Evolutionary conservation across 2,113 vertebrate species (phyloP).

Genomic region (Myanophis thanlyinensis): DNA sequence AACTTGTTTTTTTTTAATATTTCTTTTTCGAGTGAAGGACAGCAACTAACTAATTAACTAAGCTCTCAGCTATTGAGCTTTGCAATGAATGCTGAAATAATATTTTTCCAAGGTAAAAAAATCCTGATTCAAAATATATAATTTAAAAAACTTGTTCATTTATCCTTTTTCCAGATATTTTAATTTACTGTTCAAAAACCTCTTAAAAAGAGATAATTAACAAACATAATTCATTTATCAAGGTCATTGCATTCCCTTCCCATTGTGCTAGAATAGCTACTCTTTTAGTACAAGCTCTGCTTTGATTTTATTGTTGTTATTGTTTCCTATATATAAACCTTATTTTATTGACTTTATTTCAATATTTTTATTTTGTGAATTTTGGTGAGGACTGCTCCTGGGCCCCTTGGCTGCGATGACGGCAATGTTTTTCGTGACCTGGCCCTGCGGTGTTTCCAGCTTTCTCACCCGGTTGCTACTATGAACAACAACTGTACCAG

Average conservation of each 20-base stretch:
- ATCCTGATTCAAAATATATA: neutral
- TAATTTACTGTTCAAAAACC: neutral
- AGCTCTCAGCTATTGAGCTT: neutral
- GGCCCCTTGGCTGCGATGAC: no score
- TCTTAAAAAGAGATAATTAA: neutral
- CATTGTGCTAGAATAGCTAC: neutral
- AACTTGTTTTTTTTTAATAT: neutral
- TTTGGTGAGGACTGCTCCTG: no score
- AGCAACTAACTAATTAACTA: neutral
- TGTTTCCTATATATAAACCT: neutral
- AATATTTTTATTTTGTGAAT: neutral
- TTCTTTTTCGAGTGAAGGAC: constrained; percentile 1
- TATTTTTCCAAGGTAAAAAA: neutral
- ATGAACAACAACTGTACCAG: no score
- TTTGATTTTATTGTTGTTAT: neutral
- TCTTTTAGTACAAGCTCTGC: neutral
- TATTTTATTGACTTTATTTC: neutral
- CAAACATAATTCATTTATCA: neutral
- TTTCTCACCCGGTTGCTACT: no score
- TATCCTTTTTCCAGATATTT: neutral
- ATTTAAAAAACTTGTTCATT: neutral
- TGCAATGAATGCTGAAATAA: constrained; percentile 9
- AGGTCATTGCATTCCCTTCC: neutral
- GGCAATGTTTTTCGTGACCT: no score
- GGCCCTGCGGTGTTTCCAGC: no score